These are phyloP conservation scores for Gibbula magus DNA, from an alignment of 2,888 invertebrate species.

Conservation along the genomic window DNA sequence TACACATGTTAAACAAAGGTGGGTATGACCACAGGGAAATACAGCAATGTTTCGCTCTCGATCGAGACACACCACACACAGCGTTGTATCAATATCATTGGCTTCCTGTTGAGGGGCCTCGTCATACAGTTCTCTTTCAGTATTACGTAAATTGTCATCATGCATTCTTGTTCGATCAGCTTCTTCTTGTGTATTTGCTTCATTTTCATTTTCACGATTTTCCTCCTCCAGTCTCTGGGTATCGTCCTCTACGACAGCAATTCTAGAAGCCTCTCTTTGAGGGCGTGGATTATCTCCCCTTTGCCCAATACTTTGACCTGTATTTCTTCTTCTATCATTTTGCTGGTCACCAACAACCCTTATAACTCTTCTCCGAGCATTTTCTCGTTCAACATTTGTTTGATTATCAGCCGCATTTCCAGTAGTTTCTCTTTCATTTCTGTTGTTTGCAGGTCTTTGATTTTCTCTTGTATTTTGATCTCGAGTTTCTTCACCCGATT, in stretches of 20 bases:
- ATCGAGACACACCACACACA: slow-evolving; percentile 32
- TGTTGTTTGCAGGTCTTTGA: background rate
- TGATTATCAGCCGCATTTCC: background rate
- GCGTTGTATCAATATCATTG: background rate
- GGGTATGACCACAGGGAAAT: slow-evolving; percentile 38
- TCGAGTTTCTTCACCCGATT: background rate
- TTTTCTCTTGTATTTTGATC: background rate
- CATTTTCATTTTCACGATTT: slow-evolving; percentile 50
- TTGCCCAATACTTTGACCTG: background rate
- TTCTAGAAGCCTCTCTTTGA: background rate
- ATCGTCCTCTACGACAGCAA: background rate
- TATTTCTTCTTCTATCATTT: background rate
- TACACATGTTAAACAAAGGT: slow-evolving; percentile 33
- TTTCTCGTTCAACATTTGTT: background rate
- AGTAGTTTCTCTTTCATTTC: background rate
- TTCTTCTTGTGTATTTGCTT: slow-evolving; percentile 47
- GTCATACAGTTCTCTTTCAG: slow-evolving; percentile 30
- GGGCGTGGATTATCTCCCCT: background rate
- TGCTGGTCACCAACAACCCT: background rate
- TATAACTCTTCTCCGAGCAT: background rate
- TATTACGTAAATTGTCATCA: slow-evolving; percentile 39
- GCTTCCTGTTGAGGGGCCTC: background rate
- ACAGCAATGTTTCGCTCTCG: slow-evolving; percentile 29
- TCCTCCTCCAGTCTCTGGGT: slow-evolving; percentile 40
- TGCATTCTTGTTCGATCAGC: slow-evolving; percentile 43